Evolutionary conservation across 2,797 vertebrate genomes (phyloP).

Genomic region (Uromys caudimaculatus): DNA sequence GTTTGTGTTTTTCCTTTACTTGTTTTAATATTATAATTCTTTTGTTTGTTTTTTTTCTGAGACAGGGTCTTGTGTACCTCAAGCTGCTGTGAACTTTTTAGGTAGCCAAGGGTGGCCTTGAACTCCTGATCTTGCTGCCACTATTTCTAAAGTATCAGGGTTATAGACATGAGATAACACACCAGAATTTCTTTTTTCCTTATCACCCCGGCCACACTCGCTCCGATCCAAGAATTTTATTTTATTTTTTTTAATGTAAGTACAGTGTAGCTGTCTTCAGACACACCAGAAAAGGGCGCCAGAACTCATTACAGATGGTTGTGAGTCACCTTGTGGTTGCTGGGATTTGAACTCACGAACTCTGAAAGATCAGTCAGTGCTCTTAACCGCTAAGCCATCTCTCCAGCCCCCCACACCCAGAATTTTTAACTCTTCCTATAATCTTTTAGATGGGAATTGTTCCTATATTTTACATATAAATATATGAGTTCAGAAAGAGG

Average conservation of each 20-base stretch:
- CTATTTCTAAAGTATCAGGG: background rate
- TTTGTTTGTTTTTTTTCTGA: background rate
- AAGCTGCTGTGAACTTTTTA: background rate
- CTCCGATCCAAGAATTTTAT: too few relatives aligned
- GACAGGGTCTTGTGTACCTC: background rate
- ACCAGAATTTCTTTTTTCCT: background rate
- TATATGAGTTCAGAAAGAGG: slow-evolving; percentile 11
- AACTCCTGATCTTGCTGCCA: background rate
- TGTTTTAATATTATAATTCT: background rate
- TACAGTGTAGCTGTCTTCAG: too few relatives aligned
- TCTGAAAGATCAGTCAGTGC: too few relatives aligned
- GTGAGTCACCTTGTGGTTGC: too few relatives aligned
- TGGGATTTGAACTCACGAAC: too few relatives aligned
- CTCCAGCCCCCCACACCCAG: too few relatives aligned
- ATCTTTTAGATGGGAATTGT: background rate
- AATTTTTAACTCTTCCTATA: background rate
- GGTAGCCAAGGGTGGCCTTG: background rate
- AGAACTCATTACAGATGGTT: too few relatives aligned
- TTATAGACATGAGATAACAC: background rate
- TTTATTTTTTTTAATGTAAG: too few relatives aligned
- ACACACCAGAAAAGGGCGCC: too few relatives aligned
- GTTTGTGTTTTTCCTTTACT: too few relatives aligned
- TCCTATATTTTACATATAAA: background rate
- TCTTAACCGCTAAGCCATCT: too few relatives aligned
- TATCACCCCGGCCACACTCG: too few relatives aligned